A percentile compares a stretch with the other conserved stretches of the same genome.
phyloP scores from a whole-genome alignment of 1,140 invertebrate species.

The Bombus impatiens region DNA sequence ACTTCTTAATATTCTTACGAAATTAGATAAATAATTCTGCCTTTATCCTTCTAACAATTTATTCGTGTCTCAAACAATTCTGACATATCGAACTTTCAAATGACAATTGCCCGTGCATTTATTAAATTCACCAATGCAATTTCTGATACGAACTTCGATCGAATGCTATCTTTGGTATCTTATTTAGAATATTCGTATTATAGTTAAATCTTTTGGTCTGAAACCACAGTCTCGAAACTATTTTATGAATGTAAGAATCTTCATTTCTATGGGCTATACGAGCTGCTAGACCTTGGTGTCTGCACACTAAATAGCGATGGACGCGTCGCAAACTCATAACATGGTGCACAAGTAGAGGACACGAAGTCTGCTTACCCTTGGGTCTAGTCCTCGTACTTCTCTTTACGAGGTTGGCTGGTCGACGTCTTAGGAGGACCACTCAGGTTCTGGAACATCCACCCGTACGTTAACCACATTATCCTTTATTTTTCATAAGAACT shows the following conservation, averaged over 20 bases:
- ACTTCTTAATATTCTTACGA: no score
- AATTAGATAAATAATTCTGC: no score
- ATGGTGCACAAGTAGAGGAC: background rate
- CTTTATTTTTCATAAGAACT: no score
- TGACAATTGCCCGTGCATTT: no score
- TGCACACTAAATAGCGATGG: background rate
- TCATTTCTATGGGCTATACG: background rate
- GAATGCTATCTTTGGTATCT: background rate
- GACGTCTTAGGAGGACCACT: background rate
- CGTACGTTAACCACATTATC: no score
- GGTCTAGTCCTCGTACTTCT: background rate
- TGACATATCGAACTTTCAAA: no score
- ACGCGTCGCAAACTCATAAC: background rate
- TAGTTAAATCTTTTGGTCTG: no score
- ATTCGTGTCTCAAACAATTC: no score
- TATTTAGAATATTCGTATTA: background rate
- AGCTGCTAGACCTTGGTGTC: background rate
- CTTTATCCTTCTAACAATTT: no score
- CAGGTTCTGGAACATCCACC: no score
- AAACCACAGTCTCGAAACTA: background rate
- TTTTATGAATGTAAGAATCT: background rate
- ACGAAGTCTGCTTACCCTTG: background rate
- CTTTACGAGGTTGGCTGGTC: background rate
- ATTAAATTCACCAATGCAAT: no score
- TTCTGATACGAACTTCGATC: no score